Conservation (phyloP, 2,888 invertebrate genomes). For the Empis livida region DNA sequence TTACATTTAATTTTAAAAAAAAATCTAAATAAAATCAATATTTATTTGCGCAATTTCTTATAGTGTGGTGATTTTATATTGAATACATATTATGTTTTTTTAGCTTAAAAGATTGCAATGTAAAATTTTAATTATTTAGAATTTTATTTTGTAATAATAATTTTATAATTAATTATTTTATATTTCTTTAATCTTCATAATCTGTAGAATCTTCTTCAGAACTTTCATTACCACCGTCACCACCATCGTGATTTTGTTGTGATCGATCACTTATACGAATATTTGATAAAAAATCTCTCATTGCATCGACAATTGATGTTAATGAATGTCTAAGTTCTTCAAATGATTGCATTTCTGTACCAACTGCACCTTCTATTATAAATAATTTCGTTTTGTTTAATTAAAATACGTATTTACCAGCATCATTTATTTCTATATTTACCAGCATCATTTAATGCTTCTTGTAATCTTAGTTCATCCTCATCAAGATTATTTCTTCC, state of each 20-base stretch:
- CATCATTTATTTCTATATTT: not conserved
- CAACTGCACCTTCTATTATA: conserved; percentile 24
- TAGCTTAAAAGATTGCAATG: too few species aligned
- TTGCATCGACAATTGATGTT: conserved; percentile 53
- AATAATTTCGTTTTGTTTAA: too few species aligned
- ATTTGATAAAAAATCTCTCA: conserved; percentile 56
- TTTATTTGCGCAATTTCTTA: too few species aligned
- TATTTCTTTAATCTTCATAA: conserved; percentile 27
- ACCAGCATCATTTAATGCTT: not conserved
- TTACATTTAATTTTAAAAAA: too few species aligned
- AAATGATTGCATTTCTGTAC: conserved; percentile 29
- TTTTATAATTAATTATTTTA: conserved; percentile 3
- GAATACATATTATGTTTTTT: too few species aligned
- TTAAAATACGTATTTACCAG: too few species aligned
- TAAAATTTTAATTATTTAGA: too few species aligned
- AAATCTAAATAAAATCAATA: too few species aligned
- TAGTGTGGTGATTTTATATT: too few species aligned
- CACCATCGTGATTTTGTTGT: conserved; percentile 33
- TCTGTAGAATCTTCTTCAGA: conserved; percentile 40
- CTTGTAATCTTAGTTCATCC: too few species aligned
- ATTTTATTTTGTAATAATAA: too few species aligned
- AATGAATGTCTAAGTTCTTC: conserved; percentile 46
- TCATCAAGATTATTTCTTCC: not conserved
- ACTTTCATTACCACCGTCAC: conserved; percentile 39
- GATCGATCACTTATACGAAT: conserved; percentile 46